phyloP scores from a whole-genome alignment of 2,888 invertebrate species.

The Cylloceria caligata region DNA sequence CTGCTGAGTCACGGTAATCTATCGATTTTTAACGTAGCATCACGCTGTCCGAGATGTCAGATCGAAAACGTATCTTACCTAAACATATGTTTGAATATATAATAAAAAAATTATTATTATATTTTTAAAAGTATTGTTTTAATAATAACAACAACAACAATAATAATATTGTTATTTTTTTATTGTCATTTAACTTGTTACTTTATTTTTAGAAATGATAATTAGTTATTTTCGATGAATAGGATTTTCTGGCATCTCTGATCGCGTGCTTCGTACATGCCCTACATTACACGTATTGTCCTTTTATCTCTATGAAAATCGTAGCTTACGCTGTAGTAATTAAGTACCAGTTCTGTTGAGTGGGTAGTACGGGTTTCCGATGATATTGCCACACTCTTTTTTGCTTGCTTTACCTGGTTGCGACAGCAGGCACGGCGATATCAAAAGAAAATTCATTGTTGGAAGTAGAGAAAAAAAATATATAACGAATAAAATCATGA shows the following conservation, averaged over 20 bases:
- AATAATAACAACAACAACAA: not conserved
- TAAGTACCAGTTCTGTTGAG: not conserved
- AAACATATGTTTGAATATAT: not conserved
- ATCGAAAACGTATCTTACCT: not conserved
- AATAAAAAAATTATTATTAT: too few relatives aligned
- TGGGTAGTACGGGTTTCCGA: not conserved
- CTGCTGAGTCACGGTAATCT: conserved; percentile 56
- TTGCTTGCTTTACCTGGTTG: not conserved
- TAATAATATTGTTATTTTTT: too few relatives aligned
- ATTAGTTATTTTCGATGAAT: not conserved
- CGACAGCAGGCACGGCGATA: conserved; percentile 15
- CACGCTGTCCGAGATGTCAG: conserved; percentile 20
- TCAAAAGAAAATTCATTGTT: not conserved
- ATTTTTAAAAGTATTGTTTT: too few relatives aligned
- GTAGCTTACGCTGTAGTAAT: not conserved
- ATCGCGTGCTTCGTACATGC: not conserved
- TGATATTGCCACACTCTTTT: conserved; percentile 1
- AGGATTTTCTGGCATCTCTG: not conserved
- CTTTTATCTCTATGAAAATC: not conserved
- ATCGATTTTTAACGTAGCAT: conserved; percentile 40
- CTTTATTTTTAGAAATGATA: not conserved
- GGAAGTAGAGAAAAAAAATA: not conserved
- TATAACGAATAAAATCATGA: conserved; percentile 24
- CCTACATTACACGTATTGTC: not conserved
- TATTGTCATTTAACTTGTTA: not conserved